These are phyloP conservation scores for Lucinisca nassula DNA, from an alignment of 2,888 invertebrate genomes.

Conservation along the genomic window DNA sequence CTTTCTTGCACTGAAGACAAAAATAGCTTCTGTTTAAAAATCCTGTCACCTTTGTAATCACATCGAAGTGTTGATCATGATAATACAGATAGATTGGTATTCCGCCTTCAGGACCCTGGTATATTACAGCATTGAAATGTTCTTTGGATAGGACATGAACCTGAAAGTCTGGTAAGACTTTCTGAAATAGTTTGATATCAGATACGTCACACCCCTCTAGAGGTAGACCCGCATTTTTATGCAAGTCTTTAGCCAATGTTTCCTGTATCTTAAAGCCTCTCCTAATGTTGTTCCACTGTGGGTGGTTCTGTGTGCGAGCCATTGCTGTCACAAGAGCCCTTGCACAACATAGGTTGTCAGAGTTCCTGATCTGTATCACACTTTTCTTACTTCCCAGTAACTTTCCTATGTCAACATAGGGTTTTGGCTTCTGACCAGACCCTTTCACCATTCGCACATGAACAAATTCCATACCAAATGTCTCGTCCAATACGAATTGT, in stretches of 20 bases:
- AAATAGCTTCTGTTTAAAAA: constrained; percentile 43
- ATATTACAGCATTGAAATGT: constrained; percentile 52
- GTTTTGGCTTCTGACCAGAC: neutral
- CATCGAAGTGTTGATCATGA: constrained; percentile 56
- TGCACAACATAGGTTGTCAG: constrained; percentile 53
- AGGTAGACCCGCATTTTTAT: constrained; percentile 27
- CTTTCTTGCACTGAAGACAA: constrained; percentile 33
- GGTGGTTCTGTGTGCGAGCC: constrained; percentile 44
- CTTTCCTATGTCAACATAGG: neutral
- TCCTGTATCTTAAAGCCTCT: constrained; percentile 25
- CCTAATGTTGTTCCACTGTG: constrained; percentile 48
- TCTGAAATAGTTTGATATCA: constrained; percentile 52
- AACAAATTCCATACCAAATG: neutral
- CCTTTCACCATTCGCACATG: neutral
- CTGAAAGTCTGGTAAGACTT: constrained; percentile 37
- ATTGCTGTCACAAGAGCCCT: constrained; percentile 62
- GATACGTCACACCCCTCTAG: constrained; percentile 45
- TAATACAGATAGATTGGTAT: constrained; percentile 46
- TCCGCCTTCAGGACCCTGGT: constrained; percentile 36
- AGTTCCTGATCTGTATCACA: constrained; percentile 46
- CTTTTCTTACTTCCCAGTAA: constrained; percentile 8
- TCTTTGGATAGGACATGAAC: constrained; percentile 48
- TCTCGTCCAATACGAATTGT: neutral
- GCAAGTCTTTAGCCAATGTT: too few relatives aligned
- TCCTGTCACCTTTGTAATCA: constrained; percentile 56